Base-by-base conservation (phyloP, 2,888 invertebrate species). In the Hylaea fasciaria region DNA sequence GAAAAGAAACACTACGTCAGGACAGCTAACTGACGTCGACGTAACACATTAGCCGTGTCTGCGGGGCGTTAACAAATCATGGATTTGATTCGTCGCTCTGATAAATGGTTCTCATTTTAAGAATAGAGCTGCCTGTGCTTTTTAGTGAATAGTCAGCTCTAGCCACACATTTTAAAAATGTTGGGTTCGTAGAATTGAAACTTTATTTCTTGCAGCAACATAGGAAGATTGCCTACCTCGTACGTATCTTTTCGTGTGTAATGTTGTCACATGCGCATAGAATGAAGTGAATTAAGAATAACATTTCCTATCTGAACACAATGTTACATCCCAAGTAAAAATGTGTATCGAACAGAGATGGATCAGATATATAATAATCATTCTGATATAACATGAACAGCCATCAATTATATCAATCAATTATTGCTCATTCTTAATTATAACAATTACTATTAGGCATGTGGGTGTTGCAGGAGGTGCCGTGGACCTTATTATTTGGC, bases 1-100 rank as follows among this genome's bases (percentile, higher is more conserved):
- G 69, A 66, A 63, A 74, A 71, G 66, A 73, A 71, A 54, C 11
- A 50, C 60, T 72, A 67, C 71, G 71, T 72, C 62, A 60, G 22
- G 47, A 52, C 35, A 32, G 32, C 32, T 49, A 49, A 43, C 49
- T 39, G 47, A 57, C 32, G 32, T 32, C 32, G 58, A 63, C 45
- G 43, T 43, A 57, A 63, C 51, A 52, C 57, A 63, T 66, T 58
- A 35, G 45, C 51, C 45, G 47, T 53, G 62, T 62, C 52, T 62
- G 11, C 41, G 29, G n/a, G 12, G 29, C 44, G 14, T 22, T 28
- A 45, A 65, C 22, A 53, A 49, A 62, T 57, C 52, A 39, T 47
- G 50, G 40, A 29, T 48, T 56, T 54, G 48, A 57, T 55, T 56
- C 53, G 47, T 29, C 48, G 12, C 40, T 45, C 29, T 52, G 50